phyloP scores from a whole-genome alignment of 2,888 invertebrate species.

The Leucophenga maculata region DNA sequence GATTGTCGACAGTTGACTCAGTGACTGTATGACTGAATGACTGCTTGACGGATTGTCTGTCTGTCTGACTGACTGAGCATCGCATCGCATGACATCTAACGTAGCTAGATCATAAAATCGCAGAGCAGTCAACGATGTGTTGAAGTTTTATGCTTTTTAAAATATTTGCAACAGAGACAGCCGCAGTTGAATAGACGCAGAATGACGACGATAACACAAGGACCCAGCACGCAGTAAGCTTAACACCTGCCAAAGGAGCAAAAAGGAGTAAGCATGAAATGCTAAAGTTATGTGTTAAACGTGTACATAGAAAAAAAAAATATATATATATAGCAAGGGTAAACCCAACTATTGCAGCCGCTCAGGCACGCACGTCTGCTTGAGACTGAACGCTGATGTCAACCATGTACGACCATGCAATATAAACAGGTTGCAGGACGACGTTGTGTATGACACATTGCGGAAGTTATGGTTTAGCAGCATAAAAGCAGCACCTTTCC shows the following conservation, averaged over 20 bases:
- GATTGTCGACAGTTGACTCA: slow-evolving; percentile 50
- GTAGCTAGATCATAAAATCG: slow-evolving; percentile 12
- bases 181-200: neutral
- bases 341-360: slow-evolving; percentile 26
- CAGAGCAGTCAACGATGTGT: slow-evolving; percentile 47
- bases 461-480: slow-evolving; percentile 60
- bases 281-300: no score
- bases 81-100: neutral
- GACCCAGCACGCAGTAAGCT: slow-evolving; percentile 33
- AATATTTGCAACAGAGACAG: slow-evolving; percentile 50
- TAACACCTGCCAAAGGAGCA: slow-evolving; percentile 58
- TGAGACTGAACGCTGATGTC: slow-evolving; percentile 24
- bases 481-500: no score
- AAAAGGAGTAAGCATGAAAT: slow-evolving; percentile 17
- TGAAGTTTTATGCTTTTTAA: slow-evolving; percentile 63
- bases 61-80: no score
- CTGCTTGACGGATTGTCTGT: neutral
- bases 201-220: neutral
- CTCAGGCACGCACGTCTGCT: slow-evolving; percentile 36
- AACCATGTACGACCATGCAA: no score
- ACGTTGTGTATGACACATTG: slow-evolving; percentile 53
- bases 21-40: neutral
- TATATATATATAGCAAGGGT: neutral
- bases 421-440: neutral
- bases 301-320: neutral